Conservation (phyloP, 2,797 vertebrate genomes). For the Apogon hyalosoma region DNA sequence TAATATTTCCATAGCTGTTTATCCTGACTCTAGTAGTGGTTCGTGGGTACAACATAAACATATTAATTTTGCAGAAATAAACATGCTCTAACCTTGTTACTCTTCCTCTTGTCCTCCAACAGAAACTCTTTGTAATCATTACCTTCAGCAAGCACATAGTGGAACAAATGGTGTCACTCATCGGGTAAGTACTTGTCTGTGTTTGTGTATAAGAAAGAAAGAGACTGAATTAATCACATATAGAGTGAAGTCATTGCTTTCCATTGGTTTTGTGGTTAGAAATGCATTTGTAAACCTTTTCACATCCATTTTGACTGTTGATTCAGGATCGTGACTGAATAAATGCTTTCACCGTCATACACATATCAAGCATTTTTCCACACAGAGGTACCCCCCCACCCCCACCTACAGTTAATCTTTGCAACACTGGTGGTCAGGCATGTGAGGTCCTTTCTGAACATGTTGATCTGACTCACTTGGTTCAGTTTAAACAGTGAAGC, state of each 20-base stretch:
- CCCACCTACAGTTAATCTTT: constrained; percentile 20
- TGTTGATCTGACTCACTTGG: constrained; percentile 70
- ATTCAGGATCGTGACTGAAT: constrained; percentile 43
- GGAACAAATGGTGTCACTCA: constrained; percentile 98
- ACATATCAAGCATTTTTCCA: constrained; percentile 21
- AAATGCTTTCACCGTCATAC: constrained; percentile 27
- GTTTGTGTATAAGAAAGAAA: neutral
- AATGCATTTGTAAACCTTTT: constrained; percentile 46
- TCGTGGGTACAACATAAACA: too few relatives aligned
- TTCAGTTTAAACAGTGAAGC: constrained; percentile 38
- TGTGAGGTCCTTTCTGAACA: constrained; percentile 68
- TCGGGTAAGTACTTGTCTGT: constrained; percentile 89
- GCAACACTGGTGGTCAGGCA: constrained; percentile 60
- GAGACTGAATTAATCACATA: constrained; percentile 2
- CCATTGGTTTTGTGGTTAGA: constrained; percentile 30
- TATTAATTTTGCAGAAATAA: neutral
- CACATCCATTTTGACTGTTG: constrained; percentile 38
- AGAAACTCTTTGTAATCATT: constrained; percentile 99
- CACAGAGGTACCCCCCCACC: constrained; percentile 36
- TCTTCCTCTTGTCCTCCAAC: constrained; percentile 65
- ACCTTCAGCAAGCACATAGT: constrained; percentile 99
- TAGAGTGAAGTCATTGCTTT: constrained; percentile 24
- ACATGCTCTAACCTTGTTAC: neutral
- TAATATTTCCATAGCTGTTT: neutral
- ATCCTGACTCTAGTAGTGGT: too few relatives aligned